Percentiles rank a stretch among this genome's conserved stretches.
Evolutionary conservation across 2,113 vertebrate genomes (phyloP).

Genomic region (Gallinago jamesoni): DNA sequence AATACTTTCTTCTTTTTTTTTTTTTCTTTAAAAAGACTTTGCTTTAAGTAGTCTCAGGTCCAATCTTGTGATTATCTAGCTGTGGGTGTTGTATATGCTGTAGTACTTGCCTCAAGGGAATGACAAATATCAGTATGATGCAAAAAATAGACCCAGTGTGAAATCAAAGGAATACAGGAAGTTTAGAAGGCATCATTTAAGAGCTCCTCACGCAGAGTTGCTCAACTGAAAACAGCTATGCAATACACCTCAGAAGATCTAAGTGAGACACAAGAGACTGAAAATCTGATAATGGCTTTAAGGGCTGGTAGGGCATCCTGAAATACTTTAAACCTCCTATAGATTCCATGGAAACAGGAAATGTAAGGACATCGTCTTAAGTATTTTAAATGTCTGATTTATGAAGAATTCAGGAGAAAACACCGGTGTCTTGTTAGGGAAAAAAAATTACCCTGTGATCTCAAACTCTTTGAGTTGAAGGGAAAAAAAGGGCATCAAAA

Average conservation of each 20-base stretch:
- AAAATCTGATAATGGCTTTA: constrained; percentile 73
- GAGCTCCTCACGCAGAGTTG: constrained; percentile 65
- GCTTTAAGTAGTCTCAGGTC: constrained; percentile 57
- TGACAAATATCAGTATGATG: constrained; percentile 67
- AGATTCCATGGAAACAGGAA: constrained; percentile 71
- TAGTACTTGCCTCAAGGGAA: constrained; percentile 67
- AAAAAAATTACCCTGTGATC: constrained; percentile 67
- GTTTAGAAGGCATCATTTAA: constrained; percentile 72
- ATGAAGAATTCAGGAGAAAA: constrained; percentile 63
- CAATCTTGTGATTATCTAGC: constrained; percentile 70
- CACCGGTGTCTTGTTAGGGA: constrained; percentile 51
- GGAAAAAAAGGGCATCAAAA: constrained; percentile 73
- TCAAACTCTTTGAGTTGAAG: constrained; percentile 67
- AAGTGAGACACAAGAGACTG: constrained; percentile 67
- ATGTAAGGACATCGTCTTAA: constrained; percentile 49
- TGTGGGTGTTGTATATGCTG: constrained; percentile 43
- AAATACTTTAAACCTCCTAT: constrained; percentile 66
- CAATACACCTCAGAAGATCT: constrained; percentile 71
- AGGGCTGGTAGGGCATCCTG: constrained; percentile 57
- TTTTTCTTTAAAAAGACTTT: constrained; percentile 2
- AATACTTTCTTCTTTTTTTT: neutral
- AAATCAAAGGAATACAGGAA: constrained; percentile 70
- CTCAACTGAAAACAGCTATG: constrained; percentile 65
- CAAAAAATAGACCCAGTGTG: constrained; percentile 70
- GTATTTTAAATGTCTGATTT: constrained; percentile 70